phyloP scores from a whole-genome alignment of 2,888 invertebrate genomes.

The Nowickia ferox region DNA sequence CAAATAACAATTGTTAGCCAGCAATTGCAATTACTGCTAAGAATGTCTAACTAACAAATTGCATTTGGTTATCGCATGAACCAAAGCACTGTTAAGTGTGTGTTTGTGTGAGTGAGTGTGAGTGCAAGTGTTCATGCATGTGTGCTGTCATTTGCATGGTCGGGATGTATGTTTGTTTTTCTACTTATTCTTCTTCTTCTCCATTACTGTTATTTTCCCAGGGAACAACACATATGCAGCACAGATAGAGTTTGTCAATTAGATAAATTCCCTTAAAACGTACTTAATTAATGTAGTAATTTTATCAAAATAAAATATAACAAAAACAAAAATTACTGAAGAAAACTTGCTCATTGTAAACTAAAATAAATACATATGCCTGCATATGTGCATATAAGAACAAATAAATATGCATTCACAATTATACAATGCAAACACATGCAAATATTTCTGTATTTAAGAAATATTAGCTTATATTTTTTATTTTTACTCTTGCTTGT shows the following conservation, averaged over 20 bases:
- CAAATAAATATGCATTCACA: constrained; percentile 6
- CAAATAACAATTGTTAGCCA: constrained; percentile 9
- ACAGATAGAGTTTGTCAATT: constrained; percentile 69
- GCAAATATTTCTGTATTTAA: constrained; percentile 20
- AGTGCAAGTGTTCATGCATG: background rate
- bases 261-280: constrained; percentile 72
- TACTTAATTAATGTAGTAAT: constrained; percentile 71
- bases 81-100: background rate
- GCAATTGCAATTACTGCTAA: constrained; percentile 29
- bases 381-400: background rate
- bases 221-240: constrained; percentile 57
- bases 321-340: background rate
- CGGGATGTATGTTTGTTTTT: background rate
- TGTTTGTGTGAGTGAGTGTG: background rate
- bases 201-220: constrained; percentile 28
- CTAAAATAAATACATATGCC: background rate
- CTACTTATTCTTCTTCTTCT: constrained; percentile 26
- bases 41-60: constrained; percentile 49
- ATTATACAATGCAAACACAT: constrained; percentile 12
- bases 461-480: constrained; percentile 32
- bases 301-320: constrained; percentile 41
- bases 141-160: background rate
- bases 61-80: constrained; percentile 44
- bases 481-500: constrained; percentile 9
- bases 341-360: constrained; percentile 57